Base-by-base conservation (phyloP, 1,140 invertebrate species). In the Drosophila nannoptera region DNA sequence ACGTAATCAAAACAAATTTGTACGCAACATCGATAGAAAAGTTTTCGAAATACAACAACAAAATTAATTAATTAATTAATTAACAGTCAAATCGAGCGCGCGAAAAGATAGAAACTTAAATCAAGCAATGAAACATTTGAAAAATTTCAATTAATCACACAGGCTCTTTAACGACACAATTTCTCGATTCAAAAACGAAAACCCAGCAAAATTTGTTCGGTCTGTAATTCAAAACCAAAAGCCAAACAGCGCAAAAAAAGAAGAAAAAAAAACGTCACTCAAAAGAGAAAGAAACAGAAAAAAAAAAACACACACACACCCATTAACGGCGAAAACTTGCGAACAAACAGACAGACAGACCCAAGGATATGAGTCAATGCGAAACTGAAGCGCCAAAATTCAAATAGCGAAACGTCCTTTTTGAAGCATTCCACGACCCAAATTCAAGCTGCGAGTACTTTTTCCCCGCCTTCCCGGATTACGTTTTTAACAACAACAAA, bases 321-420 rank as follows among this genome's bases (percentile, higher is more conserved):
- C 22, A 22, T 22, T 22, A 22, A 22, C 22, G 22, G 22, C 22
- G 22, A 22, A 2, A 22, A 22, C 22, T 22, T 22, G 22, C 22
- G 22, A 22, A 22, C 22, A 22, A 3, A 22, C 22, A 22, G 22
- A 22, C 22, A 22, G 22, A 35, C 42, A 32, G 38, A 55, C 56
- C 22, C 56, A 69, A 80, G 77, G 77, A 80, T 59, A 80, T 80
- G 77, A 68, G 42, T 58, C 35, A 64, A 78, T 63, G 65, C 55
- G n/a, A 55, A 78, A 75, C 70, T 58, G 55, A 62, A 65, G 33
- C 9, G 5, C 29, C 22, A 40, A 59, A 58, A 64, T 55, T 56
- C 14, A n/a, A 45, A 63, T 31, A 8, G n/a, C 33, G 9, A 55
- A 64, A 58, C 36, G 52, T 64, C 22, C 61, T 58, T 60, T 60